Evolutionary conservation across 2,888 invertebrate species (phyloP).

Genomic region (Baccha elongata): DNA sequence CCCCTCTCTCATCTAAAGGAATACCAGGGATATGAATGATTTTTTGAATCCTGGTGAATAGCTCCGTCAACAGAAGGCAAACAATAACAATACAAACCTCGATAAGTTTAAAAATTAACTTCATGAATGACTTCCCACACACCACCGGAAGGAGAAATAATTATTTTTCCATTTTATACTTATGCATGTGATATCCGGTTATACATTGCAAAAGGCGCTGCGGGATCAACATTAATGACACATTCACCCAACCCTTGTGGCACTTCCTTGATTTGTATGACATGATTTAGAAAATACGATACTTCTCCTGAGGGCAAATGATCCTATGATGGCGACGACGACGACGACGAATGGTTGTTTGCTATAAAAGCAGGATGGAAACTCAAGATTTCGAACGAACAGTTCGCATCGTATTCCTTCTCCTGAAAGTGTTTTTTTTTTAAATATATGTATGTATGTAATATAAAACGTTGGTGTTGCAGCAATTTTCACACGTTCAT

Average conservation of each 20-base stretch:
- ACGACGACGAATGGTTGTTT: too few relatives aligned
- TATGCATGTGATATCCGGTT: conserved; percentile 10
- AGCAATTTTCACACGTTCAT: conserved; percentile 60
- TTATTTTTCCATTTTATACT: conserved; percentile 50
- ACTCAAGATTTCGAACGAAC: conserved; percentile 34
- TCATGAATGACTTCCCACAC: conserved; percentile 1
- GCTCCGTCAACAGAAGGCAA: neutral
- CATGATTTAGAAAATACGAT: conserved; percentile 30
- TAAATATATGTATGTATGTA: too few relatives aligned
- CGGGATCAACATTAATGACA: conserved; percentile 52
- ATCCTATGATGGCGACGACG: neutral
- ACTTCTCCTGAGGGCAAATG: conserved; percentile 7
- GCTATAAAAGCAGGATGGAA: neutral
- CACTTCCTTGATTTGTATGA: conserved; percentile 39
- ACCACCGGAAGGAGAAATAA: conserved; percentile 43
- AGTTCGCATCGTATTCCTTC: conserved; percentile 21
- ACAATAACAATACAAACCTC: conserved; percentile 9
- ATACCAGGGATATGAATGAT: too few relatives aligned
- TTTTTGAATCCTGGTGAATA: neutral
- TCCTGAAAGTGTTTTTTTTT: conserved; percentile 3
- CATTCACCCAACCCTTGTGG: conserved; percentile 20
- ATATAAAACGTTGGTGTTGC: conserved; percentile 2
- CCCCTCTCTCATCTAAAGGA: neutral
- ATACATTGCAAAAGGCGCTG: neutral
- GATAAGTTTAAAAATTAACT: conserved; percentile 45